A percentile compares a stretch with the other conserved stretches of the same genome.
phyloP scores from a whole-genome alignment of 1,140 invertebrate species.

The Microvelia longipes region DNA sequence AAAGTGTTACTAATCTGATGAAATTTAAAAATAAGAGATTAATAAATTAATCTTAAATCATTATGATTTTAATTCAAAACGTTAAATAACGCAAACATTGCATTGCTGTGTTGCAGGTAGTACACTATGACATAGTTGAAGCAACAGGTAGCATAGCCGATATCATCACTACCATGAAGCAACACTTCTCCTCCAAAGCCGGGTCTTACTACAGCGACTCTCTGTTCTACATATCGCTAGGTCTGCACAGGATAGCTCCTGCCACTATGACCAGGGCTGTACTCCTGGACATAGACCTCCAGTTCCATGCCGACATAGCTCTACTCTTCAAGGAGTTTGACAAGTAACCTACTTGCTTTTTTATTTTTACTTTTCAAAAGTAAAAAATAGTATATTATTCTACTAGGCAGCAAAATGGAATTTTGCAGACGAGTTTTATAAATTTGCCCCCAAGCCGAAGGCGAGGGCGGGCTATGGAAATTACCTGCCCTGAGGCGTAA shows the following conservation, averaged over 20 bases:
- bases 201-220: constrained; percentile 69
- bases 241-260: constrained; percentile 52
- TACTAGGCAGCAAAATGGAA: too few relatives aligned
- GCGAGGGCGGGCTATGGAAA: too few relatives aligned
- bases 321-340: constrained; percentile 52
- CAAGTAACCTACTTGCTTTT: constrained; percentile 35
- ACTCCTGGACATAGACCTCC: constrained; percentile 65
- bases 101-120: constrained; percentile 33
- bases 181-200: constrained; percentile 57
- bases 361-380: too few relatives aligned
- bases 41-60: neutral
- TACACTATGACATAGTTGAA: constrained; percentile 44
- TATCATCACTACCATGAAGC: constrained; percentile 51
- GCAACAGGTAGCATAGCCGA: constrained; percentile 42
- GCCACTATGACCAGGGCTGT: constrained; percentile 42
- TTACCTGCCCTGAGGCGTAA: too few relatives aligned
- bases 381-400: too few relatives aligned
- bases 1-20: too few relatives aligned
- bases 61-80: neutral
- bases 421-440: too few relatives aligned
- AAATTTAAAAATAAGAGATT: too few relatives aligned
- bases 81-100: neutral
- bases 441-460: too few relatives aligned
- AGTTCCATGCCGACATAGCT: constrained; percentile 52
- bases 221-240: constrained; percentile 65